Base-by-base conservation (phyloP, 2,797 vertebrate species). In the Nannoperca australis region DNA sequence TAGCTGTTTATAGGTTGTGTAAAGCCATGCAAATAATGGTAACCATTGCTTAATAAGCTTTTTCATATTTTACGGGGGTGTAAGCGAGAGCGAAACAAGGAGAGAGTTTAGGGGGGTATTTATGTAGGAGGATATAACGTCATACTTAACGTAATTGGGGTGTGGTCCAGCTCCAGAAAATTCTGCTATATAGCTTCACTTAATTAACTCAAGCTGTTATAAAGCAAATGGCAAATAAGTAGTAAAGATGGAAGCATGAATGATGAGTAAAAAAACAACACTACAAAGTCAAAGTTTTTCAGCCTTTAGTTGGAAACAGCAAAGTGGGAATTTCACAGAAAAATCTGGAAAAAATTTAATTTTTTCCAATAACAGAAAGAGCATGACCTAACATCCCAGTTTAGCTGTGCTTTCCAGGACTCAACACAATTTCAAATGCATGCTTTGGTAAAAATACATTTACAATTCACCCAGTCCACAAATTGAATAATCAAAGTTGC, bases 11-110 rank as follows among this genome's bases (percentile, higher is more conserved):
- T 2, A 2, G 69, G 34, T 47, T 58, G 17, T 61, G 8, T 50
- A 55, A 71, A 71, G 30, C 15, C 2, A 36, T n/a, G 42, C 9
- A 65, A 54, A 60, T 27, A 62, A 47, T 17, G 3, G 14, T 22
- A 40, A 59, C 22, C 24, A 14, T n/a, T 47, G 32, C 53, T 64
- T 74, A 78, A 54, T 42, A 50, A 59, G 12, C 20, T 1, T 65
- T 51, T 53, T 0, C 62, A 27, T 54, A 66, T 27, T 27, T 27
- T 27, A 27, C 1, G 24, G 24, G 24, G 24, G 24, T 27, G 24
- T 27, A 27, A 27, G 24, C 24, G 24, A 27, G 24, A 27, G 24
- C 24, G 2, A 27, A 27, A 27, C 2, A 2, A 27, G 24, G 24
- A 27, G 24, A 27, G 24, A 2, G 24, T 27, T 27, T 27, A 27